Evolutionary conservation across 2,888 invertebrate species (phyloP).

Genomic region (Dermolepida albohirtum): DNA sequence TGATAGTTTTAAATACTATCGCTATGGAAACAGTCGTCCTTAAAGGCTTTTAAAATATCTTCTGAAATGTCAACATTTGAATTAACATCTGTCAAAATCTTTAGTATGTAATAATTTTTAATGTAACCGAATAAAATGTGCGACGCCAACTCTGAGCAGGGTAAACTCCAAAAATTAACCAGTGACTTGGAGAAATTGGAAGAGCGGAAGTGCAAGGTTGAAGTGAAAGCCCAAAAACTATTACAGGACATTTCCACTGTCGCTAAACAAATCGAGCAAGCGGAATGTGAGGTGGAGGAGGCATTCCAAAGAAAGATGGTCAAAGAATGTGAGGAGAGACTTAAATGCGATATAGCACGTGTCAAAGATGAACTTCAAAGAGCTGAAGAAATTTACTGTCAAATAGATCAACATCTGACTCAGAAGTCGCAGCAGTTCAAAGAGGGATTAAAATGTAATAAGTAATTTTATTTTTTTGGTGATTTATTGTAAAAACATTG

Average conservation of each 20-base stretch:
- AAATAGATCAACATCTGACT: conserved; percentile 13
- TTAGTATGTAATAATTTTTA: neutral
- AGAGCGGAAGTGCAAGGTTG: conserved; percentile 21
- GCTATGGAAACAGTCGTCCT: too few species aligned
- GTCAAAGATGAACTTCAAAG: conserved; percentile 28
- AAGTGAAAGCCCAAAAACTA: conserved; percentile 21
- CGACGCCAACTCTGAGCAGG: conserved; percentile 15
- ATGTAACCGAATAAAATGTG: conserved; percentile 14
- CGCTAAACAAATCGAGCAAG: conserved; percentile 24
- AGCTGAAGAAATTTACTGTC: conserved; percentile 22
- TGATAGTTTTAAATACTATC: too few species aligned
- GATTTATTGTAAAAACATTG: too few species aligned
- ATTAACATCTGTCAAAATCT: conserved; percentile 13
- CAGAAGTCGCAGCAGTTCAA: conserved; percentile 13
- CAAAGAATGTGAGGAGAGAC: conserved; percentile 1
- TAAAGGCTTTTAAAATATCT: too few species aligned
- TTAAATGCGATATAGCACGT: conserved; percentile 23
- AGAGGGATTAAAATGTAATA: conserved; percentile 6
- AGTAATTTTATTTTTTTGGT: neutral
- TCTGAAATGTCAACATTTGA: neutral
- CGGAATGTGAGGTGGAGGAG: conserved; percentile 18
- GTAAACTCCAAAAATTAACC: conserved; percentile 3
- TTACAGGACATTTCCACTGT: conserved; percentile 11
- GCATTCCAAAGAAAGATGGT: conserved; percentile 17
- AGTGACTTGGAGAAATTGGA: conserved; percentile 20